Evolutionary conservation across 1,140 invertebrate genomes (phyloP).

Genomic region (Sesamia nonagrioides): DNA sequence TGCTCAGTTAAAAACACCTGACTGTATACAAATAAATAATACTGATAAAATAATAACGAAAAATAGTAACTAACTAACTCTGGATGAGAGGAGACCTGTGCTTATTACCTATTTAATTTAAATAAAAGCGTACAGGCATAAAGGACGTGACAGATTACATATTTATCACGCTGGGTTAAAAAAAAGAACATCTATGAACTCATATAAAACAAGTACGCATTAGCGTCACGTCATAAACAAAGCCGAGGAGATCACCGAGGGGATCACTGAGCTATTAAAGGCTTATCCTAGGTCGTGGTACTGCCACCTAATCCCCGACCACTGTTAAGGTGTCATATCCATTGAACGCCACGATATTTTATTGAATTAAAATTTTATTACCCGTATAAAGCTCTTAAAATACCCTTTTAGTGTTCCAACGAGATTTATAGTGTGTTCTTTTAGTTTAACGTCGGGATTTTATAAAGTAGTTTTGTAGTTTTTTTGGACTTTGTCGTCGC

Average conservation of each 20-base stretch:
- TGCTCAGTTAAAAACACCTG: too few relatives aligned
- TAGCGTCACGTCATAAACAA: background rate
- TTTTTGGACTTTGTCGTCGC: background rate
- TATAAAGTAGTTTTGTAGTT: background rate
- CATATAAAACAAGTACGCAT: constrained; percentile 2
- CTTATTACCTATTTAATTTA: too few relatives aligned
- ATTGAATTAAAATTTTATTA: constrained; percentile 39
- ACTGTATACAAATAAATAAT: too few relatives aligned
- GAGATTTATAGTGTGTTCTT: constrained; percentile 21
- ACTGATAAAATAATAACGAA: too few relatives aligned
- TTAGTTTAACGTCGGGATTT: constrained; percentile 21
- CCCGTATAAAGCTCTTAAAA: constrained; percentile 30
- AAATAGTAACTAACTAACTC: too few relatives aligned
- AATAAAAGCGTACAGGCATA: too few relatives aligned
- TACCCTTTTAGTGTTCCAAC: constrained; percentile 19
- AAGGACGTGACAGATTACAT: too few relatives aligned
- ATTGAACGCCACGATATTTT: background rate
- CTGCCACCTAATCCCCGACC: background rate
- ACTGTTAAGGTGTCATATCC: constrained; percentile 9
- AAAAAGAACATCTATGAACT: too few relatives aligned
- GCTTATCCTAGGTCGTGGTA: constrained; percentile 18
- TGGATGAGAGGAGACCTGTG: too few relatives aligned
- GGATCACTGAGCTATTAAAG: constrained; percentile 11
- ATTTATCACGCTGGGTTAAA: too few relatives aligned
- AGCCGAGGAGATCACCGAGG: constrained; percentile 12